A percentile compares a stretch with the other conserved stretches of the same genome.
phyloP scores from a whole-genome alignment of 2,797 vertebrate genomes.

The Urosaurus nigricauda region DNA sequence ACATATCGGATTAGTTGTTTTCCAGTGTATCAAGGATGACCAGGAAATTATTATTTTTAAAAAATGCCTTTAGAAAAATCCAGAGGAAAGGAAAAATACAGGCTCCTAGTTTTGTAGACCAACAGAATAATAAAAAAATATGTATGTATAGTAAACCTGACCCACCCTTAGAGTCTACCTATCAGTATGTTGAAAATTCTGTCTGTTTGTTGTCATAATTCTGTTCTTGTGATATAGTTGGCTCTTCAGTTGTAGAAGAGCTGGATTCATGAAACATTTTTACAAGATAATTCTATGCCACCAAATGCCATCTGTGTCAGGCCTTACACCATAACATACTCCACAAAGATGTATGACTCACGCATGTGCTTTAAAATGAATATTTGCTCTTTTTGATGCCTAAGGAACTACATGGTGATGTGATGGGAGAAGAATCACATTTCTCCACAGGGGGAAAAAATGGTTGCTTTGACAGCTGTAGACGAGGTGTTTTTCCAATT shows the following conservation, averaged over 20 bases:
- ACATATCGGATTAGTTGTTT: slow-evolving; percentile 38
- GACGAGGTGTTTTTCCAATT: slow-evolving; percentile 36
- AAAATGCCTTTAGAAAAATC: neutral
- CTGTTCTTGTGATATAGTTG: neutral
- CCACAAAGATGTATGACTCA: neutral
- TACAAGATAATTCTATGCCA: neutral
- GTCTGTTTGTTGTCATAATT: neutral
- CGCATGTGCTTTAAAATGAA: neutral
- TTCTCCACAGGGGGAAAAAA: neutral
- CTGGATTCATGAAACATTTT: neutral
- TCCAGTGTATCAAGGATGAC: slow-evolving; percentile 3
- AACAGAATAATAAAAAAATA: neutral
- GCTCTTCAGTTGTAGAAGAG: neutral
- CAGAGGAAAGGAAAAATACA: slow-evolving; percentile 11
- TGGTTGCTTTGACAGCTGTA: neutral
- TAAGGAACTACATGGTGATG: neutral
- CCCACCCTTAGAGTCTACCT: slow-evolving; percentile 17
- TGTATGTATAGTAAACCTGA: neutral
- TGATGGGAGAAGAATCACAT: neutral
- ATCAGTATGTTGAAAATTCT: neutral
- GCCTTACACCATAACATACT: neutral
- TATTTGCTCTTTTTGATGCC: neutral
- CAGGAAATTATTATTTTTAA: neutral
- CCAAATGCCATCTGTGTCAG: neutral
- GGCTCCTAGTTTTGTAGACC: neutral